Percentiles rank a stretch among this genome's conserved stretches.
Conservation (phyloP, 2,888 invertebrate genomes). For the Tenodera sinensis region DNA sequence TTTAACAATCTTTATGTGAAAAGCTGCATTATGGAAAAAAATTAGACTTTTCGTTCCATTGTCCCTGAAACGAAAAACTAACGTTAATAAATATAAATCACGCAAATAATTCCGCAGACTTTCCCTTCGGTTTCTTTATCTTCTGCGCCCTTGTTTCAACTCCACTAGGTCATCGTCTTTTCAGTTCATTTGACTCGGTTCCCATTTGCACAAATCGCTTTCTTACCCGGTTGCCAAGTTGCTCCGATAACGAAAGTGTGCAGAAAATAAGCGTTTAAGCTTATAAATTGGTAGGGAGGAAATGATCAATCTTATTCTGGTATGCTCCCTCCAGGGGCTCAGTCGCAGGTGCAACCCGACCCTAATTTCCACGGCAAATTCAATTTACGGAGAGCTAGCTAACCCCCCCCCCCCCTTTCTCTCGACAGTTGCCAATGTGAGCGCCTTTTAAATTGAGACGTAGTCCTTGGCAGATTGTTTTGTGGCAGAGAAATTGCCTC, state of each 20-base stretch:
- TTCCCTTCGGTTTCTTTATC: background rate
- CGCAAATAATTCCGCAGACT: background rate
- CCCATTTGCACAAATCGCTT: background rate
- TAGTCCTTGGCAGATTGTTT: background rate
- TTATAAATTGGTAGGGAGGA: background rate
- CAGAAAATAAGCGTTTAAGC: background rate
- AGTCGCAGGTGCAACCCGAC: background rate
- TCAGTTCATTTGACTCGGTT: background rate
- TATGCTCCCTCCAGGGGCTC: background rate
- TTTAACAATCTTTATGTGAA: no score
- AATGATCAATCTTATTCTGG: background rate
- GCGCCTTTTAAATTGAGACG: background rate
- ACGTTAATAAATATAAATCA: background rate
- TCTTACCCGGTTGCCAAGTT: background rate
- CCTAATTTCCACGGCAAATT: background rate
- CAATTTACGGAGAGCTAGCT: background rate
- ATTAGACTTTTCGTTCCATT: no score
- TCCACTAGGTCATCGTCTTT: background rate
- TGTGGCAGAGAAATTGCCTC: background rate
- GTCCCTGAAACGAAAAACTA: background rate
- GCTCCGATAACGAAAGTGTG: background rate
- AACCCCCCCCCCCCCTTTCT: no score
- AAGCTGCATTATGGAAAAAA: no score
- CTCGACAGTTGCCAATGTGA: background rate
- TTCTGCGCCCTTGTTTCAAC: background rate